These are phyloP conservation scores for Stenurella melanura DNA, from an alignment of 2,888 invertebrate species.

Conservation along the genomic window DNA sequence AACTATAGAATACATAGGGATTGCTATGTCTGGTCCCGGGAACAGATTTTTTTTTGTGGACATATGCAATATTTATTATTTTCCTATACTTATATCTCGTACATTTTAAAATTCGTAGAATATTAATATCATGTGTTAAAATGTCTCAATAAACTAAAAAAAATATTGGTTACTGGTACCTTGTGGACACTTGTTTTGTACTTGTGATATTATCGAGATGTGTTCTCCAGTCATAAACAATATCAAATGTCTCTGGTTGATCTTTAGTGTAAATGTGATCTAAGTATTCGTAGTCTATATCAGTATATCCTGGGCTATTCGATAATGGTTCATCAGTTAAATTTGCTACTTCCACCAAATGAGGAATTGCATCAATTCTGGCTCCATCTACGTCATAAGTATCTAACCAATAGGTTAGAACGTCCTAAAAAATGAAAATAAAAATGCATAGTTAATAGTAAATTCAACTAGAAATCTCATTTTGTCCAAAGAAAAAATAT, in stretches of 20 bases:
- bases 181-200: conserved; percentile 69
- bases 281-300: conserved; percentile 74
- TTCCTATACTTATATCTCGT: too few species aligned
- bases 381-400: conserved; percentile 90
- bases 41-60: too few species aligned
- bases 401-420: conserved; percentile 86
- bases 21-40: too few species aligned
- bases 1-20: too few species aligned
- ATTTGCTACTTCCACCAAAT: conserved; percentile 71
- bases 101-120: too few species aligned
- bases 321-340: conserved; percentile 71
- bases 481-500: too few species aligned
- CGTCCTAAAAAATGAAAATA: conserved; percentile 73
- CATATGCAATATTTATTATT: too few species aligned
- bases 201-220: conserved; percentile 77
- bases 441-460: too few species aligned
- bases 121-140: too few species aligned
- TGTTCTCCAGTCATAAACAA: conserved; percentile 80
- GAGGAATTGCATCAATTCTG: conserved; percentile 84
- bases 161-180: conserved; percentile 51
- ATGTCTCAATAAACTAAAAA: background rate
- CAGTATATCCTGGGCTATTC: conserved; percentile 55
- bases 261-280: conserved; percentile 79
- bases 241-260: conserved; percentile 77
- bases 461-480: too few species aligned